phyloP scores from a whole-genome alignment of 92 coral and sea anemone species.

The Porites evermanni region DNA sequence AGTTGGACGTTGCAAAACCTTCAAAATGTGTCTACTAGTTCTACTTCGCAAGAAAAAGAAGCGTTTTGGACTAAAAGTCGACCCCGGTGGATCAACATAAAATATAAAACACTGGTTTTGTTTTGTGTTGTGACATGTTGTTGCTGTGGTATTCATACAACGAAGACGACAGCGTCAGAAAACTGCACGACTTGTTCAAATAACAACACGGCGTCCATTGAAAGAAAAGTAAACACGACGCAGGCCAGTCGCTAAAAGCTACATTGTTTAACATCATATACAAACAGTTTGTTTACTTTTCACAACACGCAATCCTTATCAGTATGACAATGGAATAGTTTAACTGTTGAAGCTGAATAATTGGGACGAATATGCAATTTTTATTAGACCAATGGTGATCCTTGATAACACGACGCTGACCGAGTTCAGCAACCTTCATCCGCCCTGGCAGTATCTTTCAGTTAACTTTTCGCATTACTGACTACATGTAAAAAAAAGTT shows the following conservation, averaged over 20 bases:
- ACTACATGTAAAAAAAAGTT: too few relatives aligned
- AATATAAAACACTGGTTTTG: neutral
- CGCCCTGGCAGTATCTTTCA: too few relatives aligned
- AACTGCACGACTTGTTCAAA: neutral
- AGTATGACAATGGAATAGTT: too few relatives aligned
- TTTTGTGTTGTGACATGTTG: neutral
- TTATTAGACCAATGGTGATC: too few relatives aligned
- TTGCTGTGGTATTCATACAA: neutral
- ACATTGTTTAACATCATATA: slow-evolving; percentile 10
- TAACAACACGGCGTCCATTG: slow-evolving; percentile 27
- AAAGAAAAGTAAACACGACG: slow-evolving; percentile 16
- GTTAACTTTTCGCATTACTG: too few relatives aligned
- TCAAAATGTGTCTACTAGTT: neutral
- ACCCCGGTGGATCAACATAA: neutral
- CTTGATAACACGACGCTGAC: too few relatives aligned
- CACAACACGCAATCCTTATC: too few relatives aligned
- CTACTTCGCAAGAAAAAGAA: neutral
- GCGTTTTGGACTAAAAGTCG: neutral
- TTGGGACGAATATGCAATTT: too few relatives aligned
- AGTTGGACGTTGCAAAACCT: neutral
- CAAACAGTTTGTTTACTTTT: slow-evolving; percentile 33
- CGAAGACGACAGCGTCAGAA: slow-evolving; percentile 11
- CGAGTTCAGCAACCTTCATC: too few relatives aligned
- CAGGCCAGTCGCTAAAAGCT: neutral
- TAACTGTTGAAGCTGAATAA: too few relatives aligned